Percentiles rank a stretch among this genome's conserved stretches.
Evolutionary conservation across 92 coral and sea anemone genomes (phyloP).

Genomic region (Porites rus): DNA sequence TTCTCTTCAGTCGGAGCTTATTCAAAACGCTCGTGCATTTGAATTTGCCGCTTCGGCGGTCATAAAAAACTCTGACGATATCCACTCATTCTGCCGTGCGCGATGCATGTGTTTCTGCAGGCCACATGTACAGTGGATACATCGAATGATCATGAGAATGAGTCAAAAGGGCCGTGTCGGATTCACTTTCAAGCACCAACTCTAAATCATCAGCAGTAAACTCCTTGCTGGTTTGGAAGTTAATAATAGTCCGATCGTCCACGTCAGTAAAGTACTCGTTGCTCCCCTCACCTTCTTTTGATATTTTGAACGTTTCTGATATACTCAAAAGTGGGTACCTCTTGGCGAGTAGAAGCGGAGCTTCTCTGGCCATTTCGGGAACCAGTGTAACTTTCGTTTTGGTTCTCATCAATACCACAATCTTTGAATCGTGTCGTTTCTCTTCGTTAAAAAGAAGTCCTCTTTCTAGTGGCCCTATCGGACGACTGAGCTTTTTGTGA

Average conservation of each 20-base stretch:
- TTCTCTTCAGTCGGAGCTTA: too few species aligned
- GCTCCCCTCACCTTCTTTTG: background rate
- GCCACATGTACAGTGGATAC: too few species aligned
- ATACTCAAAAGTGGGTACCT: constrained; percentile 17
- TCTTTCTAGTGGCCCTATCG: background rate
- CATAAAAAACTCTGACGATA: too few species aligned
- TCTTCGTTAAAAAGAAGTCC: background rate
- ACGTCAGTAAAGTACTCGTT: constrained; percentile 10
- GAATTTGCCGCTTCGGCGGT: too few species aligned
- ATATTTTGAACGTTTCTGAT: background rate
- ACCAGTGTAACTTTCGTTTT: background rate
- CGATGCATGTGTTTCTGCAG: too few species aligned
- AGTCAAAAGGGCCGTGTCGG: constrained; percentile 38
- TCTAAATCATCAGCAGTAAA: background rate
- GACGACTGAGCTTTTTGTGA: background rate
- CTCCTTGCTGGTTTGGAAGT: background rate
- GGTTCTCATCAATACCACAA: background rate
- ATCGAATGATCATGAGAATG: too few species aligned
- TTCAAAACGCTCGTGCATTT: too few species aligned
- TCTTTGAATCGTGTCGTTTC: constrained; percentile 5
- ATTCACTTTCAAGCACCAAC: constrained; percentile 29
- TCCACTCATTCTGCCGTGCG: too few species aligned
- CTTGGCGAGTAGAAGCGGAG: constrained; percentile 9
- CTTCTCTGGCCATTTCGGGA: constrained; percentile 14
- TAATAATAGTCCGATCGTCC: background rate